A percentile compares a stretch with the other conserved stretches of the same genome.
Conservation (phyloP, 2,797 vertebrate genomes). For the Labroides dimidiatus region DNA sequence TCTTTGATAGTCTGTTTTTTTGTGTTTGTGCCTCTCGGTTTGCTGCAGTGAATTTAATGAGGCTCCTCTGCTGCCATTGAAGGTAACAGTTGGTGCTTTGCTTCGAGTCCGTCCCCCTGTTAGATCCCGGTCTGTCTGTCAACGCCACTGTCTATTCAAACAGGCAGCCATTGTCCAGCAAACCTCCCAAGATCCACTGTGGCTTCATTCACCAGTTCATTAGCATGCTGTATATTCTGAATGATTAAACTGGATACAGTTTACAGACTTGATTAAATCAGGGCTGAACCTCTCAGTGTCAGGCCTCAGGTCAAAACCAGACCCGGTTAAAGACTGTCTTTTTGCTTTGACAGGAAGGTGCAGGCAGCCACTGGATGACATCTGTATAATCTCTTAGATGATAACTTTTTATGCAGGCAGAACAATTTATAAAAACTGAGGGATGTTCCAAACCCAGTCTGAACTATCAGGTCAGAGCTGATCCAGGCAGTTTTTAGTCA, state of each 20-base stretch:
- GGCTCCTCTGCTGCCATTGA: conserved; percentile 41
- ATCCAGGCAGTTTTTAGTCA: no score
- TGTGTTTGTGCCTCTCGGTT: conserved; percentile 47
- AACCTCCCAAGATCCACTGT: background rate
- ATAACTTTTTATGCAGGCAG: no score
- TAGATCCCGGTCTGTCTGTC: conserved; percentile 14
- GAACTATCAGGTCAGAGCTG: no score
- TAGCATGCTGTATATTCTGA: background rate
- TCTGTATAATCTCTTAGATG: no score
- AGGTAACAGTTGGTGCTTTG: conserved; percentile 31
- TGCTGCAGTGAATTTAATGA: conserved; percentile 65
- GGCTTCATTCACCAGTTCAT: conserved; percentile 8
- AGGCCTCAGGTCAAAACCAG: no score
- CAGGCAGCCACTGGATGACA: background rate
- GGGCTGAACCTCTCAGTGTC: background rate
- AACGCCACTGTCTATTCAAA: conserved; percentile 21
- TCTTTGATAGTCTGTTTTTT: conserved; percentile 66
- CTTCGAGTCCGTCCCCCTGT: conserved; percentile 42
- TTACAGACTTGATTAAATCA: background rate
- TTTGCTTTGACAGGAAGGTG: background rate
- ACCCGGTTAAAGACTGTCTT: background rate
- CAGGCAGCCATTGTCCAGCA: conserved; percentile 33
- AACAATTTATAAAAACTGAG: no score
- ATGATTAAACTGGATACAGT: conserved; percentile 11
- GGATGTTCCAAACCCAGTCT: no score